These are phyloP conservation scores for Tribolium freemani DNA, from an alignment of 2,888 invertebrate species.

Conservation along the genomic window DNA sequence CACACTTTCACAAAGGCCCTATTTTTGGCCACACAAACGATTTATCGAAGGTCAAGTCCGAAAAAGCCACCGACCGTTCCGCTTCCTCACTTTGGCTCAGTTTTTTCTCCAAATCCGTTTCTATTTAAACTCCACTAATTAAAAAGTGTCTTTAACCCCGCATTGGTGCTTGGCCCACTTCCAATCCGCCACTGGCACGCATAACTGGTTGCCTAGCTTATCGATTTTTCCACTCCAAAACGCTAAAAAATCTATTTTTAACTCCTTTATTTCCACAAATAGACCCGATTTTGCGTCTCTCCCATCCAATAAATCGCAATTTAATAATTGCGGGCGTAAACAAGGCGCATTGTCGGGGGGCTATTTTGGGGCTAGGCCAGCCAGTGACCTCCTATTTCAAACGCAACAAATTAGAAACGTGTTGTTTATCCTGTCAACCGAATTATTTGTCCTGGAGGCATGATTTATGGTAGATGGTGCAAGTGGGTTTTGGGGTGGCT, in stretches of 20 bases:
- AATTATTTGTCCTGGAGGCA: background rate
- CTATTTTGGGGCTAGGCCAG: conserved; percentile 11
- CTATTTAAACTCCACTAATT: conserved; percentile 20
- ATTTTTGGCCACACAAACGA: background rate
- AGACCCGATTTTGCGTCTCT: conserved; percentile 27
- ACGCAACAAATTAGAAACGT: conserved; percentile 1
- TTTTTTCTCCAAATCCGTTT: background rate
- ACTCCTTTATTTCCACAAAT: background rate
- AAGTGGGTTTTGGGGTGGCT: background rate
- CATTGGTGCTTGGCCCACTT: background rate
- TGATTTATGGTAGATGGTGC: background rate
- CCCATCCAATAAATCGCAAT: background rate
- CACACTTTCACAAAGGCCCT: background rate
- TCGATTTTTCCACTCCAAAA: conserved; percentile 23
- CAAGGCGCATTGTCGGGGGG: conserved; percentile 2
- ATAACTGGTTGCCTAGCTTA: conserved; percentile 18
- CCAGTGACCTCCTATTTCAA: conserved; percentile 19
- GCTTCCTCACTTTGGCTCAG: background rate
- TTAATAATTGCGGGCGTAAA: conserved; percentile 5
- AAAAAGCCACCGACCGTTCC: background rate
- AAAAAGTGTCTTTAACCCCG: conserved; percentile 21
- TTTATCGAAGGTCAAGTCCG: background rate
- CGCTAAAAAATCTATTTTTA: conserved; percentile 20
- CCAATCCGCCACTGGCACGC: conserved; percentile 5
- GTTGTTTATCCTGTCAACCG: conserved; percentile 13